phyloP scores from a whole-genome alignment of 1,140 invertebrate genomes.

The Drosophila pandora region DNA sequence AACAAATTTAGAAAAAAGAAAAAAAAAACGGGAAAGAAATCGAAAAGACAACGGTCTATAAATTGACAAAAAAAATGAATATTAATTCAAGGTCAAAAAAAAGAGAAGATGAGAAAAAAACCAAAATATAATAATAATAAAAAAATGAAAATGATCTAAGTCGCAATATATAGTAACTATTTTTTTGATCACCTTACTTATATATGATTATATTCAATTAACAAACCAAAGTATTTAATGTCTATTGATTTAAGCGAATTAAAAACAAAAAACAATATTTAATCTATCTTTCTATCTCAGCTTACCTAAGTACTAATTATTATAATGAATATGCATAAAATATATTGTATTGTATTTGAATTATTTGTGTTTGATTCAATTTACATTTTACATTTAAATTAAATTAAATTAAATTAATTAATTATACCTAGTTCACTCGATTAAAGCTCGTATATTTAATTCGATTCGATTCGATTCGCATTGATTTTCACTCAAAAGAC shows the following conservation, averaged over 20 bases:
- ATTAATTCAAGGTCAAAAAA: slow-evolving; percentile 11
- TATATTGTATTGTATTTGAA: slow-evolving; percentile 56
- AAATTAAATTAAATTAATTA: slow-evolving; percentile 24
- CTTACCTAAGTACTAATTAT: slow-evolving; percentile 47
- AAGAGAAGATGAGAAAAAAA: slow-evolving; percentile 11
- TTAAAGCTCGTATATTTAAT: slow-evolving; percentile 51
- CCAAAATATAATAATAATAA: slow-evolving; percentile 7
- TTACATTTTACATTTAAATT: slow-evolving; percentile 40
- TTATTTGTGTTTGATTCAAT: slow-evolving; percentile 66
- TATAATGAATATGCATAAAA: slow-evolving; percentile 42
- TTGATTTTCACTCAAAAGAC: slow-evolving; percentile 57
- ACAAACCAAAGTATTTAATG: slow-evolving; percentile 70
- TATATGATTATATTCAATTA: slow-evolving; percentile 69
- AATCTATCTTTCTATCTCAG: slow-evolving; percentile 32
- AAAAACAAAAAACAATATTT: slow-evolving; percentile 31
- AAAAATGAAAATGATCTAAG: slow-evolving; percentile 46
- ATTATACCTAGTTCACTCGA: slow-evolving; percentile 34
- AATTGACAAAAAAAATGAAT: slow-evolving; percentile 57
- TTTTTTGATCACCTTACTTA: slow-evolving; percentile 51
- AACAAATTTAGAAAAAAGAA: slow-evolving; percentile 41
- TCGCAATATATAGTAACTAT: slow-evolving; percentile 58
- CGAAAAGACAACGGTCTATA: slow-evolving; percentile 61
- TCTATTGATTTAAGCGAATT: slow-evolving; percentile 69
- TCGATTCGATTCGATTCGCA: slow-evolving; percentile 59
- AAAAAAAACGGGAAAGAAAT: slow-evolving; percentile 23